A percentile compares a stretch with the other conserved stretches of the same genome.
Conservation (phyloP, 2,888 invertebrate species). For the Epistrophe eligans region DNA sequence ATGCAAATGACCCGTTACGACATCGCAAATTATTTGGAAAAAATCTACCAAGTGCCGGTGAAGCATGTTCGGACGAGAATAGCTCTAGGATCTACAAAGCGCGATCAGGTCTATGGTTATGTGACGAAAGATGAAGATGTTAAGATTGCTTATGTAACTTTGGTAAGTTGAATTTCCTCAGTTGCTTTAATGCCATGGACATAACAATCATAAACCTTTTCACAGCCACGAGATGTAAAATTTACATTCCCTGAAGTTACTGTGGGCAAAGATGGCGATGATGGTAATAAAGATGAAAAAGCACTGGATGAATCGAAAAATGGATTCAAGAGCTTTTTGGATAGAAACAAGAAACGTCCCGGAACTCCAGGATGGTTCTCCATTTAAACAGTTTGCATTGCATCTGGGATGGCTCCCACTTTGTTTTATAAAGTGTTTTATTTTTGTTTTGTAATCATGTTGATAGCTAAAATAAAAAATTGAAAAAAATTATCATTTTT, state of each 20-base stretch:
- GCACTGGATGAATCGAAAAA: slow-evolving; percentile 87
- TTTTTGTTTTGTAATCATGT: slow-evolving; percentile 49
- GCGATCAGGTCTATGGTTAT: slow-evolving; percentile 86
- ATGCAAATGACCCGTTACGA: slow-evolving; percentile 97
- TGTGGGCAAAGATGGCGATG: slow-evolving; percentile 83
- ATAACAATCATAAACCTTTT: neutral
- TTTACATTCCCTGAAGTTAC: slow-evolving; percentile 93
- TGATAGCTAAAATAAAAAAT: slow-evolving; percentile 23
- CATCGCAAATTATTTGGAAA: slow-evolving; percentile 96
- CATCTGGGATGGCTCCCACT: slow-evolving; percentile 48
- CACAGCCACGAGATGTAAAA: slow-evolving; percentile 88
- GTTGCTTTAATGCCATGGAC: neutral
- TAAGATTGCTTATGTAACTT: slow-evolving; percentile 90
- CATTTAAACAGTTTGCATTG: slow-evolving; percentile 84
- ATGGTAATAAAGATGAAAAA: slow-evolving; percentile 87
- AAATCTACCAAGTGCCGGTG: slow-evolving; percentile 95
- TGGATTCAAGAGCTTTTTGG: slow-evolving; percentile 86
- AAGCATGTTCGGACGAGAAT: slow-evolving; percentile 91
- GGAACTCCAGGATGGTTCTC: slow-evolving; percentile 93
- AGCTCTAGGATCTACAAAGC: slow-evolving; percentile 88
- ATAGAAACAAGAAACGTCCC: slow-evolving; percentile 88
- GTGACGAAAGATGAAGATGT: slow-evolving; percentile 92
- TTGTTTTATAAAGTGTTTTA: slow-evolving; percentile 59
- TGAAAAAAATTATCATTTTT: slow-evolving; percentile 32
- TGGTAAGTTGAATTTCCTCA: slow-evolving; percentile 86